A percentile compares a stretch with the other conserved stretches of the same genome.
Evolutionary conservation across 2,888 invertebrate genomes (phyloP).

Genomic region (Torymus tubicola): DNA sequence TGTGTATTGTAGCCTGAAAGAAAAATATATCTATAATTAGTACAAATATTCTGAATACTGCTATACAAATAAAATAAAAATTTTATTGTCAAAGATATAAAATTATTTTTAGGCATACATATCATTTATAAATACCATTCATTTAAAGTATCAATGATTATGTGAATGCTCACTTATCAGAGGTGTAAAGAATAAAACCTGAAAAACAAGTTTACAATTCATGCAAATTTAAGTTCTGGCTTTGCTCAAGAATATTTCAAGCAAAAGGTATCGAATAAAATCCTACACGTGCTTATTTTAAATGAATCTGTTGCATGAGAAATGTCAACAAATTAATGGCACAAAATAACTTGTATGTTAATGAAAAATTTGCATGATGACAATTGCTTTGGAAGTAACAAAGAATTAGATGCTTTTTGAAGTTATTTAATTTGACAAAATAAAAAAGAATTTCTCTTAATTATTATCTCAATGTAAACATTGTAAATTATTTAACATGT

Average conservation of each 20-base stretch:
- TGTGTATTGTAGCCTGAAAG: constrained; percentile 44
- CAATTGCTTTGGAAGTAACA: not conserved
- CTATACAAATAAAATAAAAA: too few relatives aligned
- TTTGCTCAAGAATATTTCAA: constrained; percentile 33
- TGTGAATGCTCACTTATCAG: constrained; percentile 16
- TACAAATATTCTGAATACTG: too few relatives aligned
- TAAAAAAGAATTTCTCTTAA: too few relatives aligned
- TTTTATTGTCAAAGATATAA: too few relatives aligned
- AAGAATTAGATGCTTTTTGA: not conserved
- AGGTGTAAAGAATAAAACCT: constrained; percentile 43
- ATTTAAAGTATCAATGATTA: constrained; percentile 8
- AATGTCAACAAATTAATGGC: not conserved
- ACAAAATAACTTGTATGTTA: not conserved
- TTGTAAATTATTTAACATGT: too few relatives aligned
- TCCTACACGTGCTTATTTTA: constrained; percentile 12
- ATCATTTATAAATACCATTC: not conserved
- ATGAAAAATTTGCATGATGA: not conserved
- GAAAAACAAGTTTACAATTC: constrained; percentile 54
- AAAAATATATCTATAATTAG: not conserved
- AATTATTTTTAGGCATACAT: constrained; percentile 26
- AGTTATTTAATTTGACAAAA: not conserved
- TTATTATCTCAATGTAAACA: too few relatives aligned
- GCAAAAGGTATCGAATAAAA: constrained; percentile 8
- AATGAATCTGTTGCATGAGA: not conserved
- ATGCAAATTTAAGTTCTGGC: constrained; percentile 28